Evolutionary conservation across 2,113 vertebrate species (phyloP).

Genomic region (Daphoenositta chrysoptera): DNA sequence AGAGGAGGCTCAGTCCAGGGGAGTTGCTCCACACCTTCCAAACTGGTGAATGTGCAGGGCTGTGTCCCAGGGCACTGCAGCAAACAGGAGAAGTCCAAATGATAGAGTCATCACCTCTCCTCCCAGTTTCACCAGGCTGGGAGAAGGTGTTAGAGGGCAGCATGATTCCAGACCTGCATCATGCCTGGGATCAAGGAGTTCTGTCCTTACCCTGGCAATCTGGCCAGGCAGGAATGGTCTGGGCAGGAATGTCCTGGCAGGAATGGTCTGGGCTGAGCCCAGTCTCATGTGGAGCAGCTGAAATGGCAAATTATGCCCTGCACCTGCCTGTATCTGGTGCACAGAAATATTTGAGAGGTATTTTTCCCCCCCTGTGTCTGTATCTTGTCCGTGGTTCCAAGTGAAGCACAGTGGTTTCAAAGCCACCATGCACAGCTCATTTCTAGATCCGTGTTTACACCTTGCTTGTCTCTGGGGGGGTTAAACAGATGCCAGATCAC

Average conservation of each 20-base stretch:
- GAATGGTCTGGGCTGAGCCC: neutral
- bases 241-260: neutral
- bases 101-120: neutral
- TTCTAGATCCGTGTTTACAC: neutral
- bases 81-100: neutral
- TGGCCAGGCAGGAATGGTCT: fast-evolving
- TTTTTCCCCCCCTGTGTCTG: neutral
- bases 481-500: neutral
- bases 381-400: neutral
- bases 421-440: neutral
- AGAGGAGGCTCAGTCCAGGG: neutral
- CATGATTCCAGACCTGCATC: neutral
- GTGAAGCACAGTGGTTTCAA: neutral
- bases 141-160: neutral
- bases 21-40: neutral
- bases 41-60: neutral
- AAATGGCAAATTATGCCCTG: neutral
- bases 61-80: neutral
- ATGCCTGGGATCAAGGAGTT: fast-evolving
- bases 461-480: neutral
- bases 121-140: neutral
- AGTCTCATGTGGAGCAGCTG: fast-evolving
- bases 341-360: neutral
- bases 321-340: neutral
- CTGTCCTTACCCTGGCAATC: fast-evolving